phyloP scores from a whole-genome alignment of 2,888 invertebrate genomes.

The Mesoligia furuncula region DNA sequence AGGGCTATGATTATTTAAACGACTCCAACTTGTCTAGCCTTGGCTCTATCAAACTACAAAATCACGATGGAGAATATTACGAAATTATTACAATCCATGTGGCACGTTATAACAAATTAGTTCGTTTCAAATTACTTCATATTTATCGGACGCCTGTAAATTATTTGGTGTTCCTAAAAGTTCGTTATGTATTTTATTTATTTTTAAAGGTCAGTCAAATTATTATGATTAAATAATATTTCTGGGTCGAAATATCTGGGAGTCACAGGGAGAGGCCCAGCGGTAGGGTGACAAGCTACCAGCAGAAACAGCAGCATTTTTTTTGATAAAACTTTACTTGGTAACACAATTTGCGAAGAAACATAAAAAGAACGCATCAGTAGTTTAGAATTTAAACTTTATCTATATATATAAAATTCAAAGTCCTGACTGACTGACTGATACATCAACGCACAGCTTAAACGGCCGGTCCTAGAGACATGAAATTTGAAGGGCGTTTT shows the following conservation, averaged over 20 bases:
- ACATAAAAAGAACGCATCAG: not conserved
- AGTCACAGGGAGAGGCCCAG: not conserved
- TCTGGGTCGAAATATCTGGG: not conserved
- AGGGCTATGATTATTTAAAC: conserved; percentile 63
- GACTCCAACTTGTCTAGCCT: conserved; percentile 53
- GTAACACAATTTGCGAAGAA: not conserved
- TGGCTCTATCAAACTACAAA: conserved; percentile 49
- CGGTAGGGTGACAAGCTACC: not conserved
- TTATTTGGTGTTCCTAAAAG: not conserved
- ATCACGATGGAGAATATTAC: conserved; percentile 2
- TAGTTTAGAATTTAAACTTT: too few relatives aligned
- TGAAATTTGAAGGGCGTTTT: too few relatives aligned
- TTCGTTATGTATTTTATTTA: not conserved
- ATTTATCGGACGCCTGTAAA: not conserved
- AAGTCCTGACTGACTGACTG: too few relatives aligned
- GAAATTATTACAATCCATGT: not conserved
- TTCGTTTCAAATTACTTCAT: not conserved
- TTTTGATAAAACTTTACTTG: not conserved
- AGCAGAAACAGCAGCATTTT: not conserved
- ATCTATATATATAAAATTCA: too few relatives aligned
- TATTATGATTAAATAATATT: not conserved
- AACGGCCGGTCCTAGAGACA: too few relatives aligned
- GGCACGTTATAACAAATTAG: not conserved
- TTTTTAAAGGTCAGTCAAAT: not conserved
- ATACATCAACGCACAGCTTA: too few relatives aligned